phyloP scores from a whole-genome alignment of 2,888 invertebrate genomes.

The Trissolcus brochymenae region DNA sequence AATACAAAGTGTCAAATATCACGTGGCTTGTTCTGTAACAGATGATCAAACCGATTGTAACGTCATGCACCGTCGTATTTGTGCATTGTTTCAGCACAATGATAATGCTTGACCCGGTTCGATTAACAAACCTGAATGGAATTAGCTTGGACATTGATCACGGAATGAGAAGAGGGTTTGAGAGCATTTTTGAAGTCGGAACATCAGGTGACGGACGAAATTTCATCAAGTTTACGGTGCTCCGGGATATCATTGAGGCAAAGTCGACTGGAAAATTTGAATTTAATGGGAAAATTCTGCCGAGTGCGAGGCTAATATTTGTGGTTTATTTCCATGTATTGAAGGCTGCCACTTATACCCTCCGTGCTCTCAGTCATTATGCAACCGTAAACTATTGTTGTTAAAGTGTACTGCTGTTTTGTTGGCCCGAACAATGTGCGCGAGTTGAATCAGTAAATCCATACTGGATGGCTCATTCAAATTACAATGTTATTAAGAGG shows the following conservation, averaged over 20 bases:
- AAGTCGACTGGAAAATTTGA: slow-evolving; percentile 28
- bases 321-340: slow-evolving; percentile 15
- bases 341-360: slow-evolving; percentile 14
- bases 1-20: slow-evolving; percentile 23
- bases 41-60: slow-evolving; percentile 7
- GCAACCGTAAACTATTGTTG: slow-evolving; percentile 33
- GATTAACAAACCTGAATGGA: slow-evolving; percentile 9
- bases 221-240: slow-evolving; percentile 2
- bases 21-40: slow-evolving; percentile 3
- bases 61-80: slow-evolving; percentile 15
- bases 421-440: slow-evolving; percentile 18
- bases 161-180: background rate
- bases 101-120: background rate
- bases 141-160: slow-evolving; percentile 6
- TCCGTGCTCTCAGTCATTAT: slow-evolving; percentile 5
- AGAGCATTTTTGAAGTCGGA: no score
- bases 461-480: slow-evolving; percentile 26
- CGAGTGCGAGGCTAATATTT: slow-evolving; percentile 17
- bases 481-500: slow-evolving; percentile 26
- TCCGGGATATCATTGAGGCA: slow-evolving; percentile 3
- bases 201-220: background rate
- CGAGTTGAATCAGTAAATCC: slow-evolving; percentile 14
- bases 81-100: slow-evolving; percentile 15
- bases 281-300: slow-evolving; percentile 6
- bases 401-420: slow-evolving; percentile 6